Evolutionary conservation across 2,888 invertebrate species (phyloP), one percentile per base, ranked within the genome.

Genomic region (Azorinus chamasolen): DNA sequence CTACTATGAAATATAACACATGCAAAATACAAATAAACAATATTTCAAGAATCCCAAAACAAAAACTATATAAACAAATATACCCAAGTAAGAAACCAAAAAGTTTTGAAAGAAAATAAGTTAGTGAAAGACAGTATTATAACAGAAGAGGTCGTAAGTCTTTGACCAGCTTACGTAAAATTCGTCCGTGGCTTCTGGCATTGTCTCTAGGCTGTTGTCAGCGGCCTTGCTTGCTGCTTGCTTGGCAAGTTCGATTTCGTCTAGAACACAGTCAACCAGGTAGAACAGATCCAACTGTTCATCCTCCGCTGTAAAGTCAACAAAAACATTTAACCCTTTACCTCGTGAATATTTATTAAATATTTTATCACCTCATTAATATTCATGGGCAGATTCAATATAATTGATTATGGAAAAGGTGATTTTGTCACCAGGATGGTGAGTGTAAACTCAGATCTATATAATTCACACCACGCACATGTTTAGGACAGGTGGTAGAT

Each of bases 271-370:
- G 39, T 77, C 76, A 16, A 73, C 73, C 16, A 80, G 73, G 27
- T 80, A 79, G 65, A 74, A 79, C 10, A 79, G 53, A 41, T 79
- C 74, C 50, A 62, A 24, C 41, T 79, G 65, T 12, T 70, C 70
- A 45, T 58, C 73, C 3, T 70, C 73, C 18, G 62, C 79, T 78
- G 69, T 2, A 72, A 78, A 5, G 10, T 43, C 45, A 45, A 18
- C 25, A 43, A 58, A 32, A 32, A 32, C 32, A 32, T 32, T 32
- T 32, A 32, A n/a, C n/a, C n/a, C n/a, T n/a, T n/a, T n/a, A n/a
- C n/a, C n/a, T n/a, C n/a, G n/a, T n/a, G n/a, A n/a, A n/a, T n/a
- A n/a, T n/a, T n/a, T n/a, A n/a, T n/a, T n/a, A n/a, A n/a, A n/a
- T n/a, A n/a, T n/a, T n/a, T n/a, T n/a, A n/a, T n/a, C n/a, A n/a